Evolutionary conservation across 2,113 vertebrate species (phyloP).

Genomic region (Istiophorus platypterus): DNA sequence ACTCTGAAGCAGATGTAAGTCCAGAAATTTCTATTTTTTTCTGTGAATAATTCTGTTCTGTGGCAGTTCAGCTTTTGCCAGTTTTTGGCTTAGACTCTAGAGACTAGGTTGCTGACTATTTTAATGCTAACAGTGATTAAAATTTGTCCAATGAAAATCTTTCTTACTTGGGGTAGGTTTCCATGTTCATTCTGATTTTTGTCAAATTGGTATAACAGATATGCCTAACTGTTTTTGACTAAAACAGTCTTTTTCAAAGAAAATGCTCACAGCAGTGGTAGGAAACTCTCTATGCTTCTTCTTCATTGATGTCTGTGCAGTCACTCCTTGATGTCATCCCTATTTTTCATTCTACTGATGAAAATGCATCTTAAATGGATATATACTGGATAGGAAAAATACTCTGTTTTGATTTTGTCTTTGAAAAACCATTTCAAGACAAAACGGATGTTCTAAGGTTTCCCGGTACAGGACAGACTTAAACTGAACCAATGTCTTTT

Average conservation of each 20-base stretch:
- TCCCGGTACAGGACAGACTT: too few species aligned
- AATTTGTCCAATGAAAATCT: background rate
- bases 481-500: background rate
- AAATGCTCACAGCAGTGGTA: background rate
- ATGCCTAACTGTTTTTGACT: background rate
- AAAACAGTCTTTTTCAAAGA: background rate
- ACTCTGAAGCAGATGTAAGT: background rate
- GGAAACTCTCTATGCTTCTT: background rate
- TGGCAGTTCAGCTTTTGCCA: background rate
- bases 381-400: background rate
- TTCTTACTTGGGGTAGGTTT: background rate
- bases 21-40: background rate
- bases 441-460: background rate
- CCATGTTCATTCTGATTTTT: background rate
- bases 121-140: background rate
- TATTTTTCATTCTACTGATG: background rate
- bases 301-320: background rate
- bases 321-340: background rate
- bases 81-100: background rate
- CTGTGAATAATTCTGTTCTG: too few species aligned
- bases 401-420: background rate
- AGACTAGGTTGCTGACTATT: background rate
- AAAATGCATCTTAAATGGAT: background rate
- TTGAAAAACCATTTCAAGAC: background rate
- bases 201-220: background rate